Percentiles rank a stretch among this genome's conserved stretches.
Evolutionary conservation across 1,140 invertebrate species (phyloP).

Genomic region (Drosophila saltans): DNA sequence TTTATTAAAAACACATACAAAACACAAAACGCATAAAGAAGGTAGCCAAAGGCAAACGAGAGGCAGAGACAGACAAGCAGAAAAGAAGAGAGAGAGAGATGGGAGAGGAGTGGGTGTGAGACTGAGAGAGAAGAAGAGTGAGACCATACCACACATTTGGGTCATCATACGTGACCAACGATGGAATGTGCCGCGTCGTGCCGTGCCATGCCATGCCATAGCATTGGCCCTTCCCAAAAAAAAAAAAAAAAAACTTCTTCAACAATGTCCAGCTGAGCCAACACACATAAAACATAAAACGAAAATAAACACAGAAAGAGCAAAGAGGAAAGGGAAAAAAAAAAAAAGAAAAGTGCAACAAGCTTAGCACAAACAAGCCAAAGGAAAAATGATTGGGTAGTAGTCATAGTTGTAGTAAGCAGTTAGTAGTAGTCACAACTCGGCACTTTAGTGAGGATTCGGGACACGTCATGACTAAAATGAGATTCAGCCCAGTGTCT

Average conservation of each 20-base stretch:
- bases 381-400: constrained; percentile 39
- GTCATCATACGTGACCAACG: constrained; percentile 74
- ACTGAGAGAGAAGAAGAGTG: not conserved
- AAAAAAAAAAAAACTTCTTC: not conserved
- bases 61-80: not conserved
- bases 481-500: not conserved
- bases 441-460: constrained; percentile 16
- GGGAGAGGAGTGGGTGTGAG: not conserved
- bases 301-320: constrained; percentile 56
- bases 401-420: not conserved
- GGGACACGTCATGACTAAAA: not conserved
- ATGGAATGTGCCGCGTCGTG: constrained; percentile 39
- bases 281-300: constrained; percentile 66
- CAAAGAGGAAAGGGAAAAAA: not conserved
- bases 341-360: constrained; percentile 27
- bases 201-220: not conserved
- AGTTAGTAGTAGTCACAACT: constrained; percentile 4
- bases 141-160: constrained; percentile 56
- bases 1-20: constrained; percentile 71
- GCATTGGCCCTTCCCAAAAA: not conserved
- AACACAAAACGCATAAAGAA: constrained; percentile 47
- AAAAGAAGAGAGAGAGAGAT: too few relatives aligned
- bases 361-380: constrained; percentile 14
- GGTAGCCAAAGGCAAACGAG: constrained; percentile 6
- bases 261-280: constrained; percentile 65